phyloP scores from a whole-genome alignment of 2,113 vertebrate species.

The Thinocorus orbignyianus region DNA sequence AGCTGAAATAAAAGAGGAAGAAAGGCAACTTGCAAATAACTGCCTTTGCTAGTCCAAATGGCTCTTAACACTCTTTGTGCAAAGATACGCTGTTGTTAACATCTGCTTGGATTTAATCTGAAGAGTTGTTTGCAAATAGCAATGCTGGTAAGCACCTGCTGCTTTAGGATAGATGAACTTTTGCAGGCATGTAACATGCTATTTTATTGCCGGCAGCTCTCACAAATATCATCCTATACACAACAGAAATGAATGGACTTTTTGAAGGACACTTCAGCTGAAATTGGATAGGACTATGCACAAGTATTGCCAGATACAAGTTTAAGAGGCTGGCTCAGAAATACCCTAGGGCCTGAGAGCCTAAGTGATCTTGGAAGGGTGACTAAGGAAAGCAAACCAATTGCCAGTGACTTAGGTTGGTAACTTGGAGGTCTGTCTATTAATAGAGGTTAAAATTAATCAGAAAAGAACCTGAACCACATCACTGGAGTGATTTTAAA shows the following conservation, averaged over 20 bases:
- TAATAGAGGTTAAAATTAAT: background rate
- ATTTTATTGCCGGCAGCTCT: background rate
- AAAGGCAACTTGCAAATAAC: conserved; percentile 65
- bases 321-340: conserved; percentile 6
- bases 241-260: conserved; percentile 49
- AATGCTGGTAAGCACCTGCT: conserved; percentile 60
- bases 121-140: conserved; percentile 64
- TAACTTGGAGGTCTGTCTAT: background rate
- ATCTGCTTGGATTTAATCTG: conserved; percentile 74
- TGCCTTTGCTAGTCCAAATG: conserved; percentile 50
- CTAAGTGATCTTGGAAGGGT: background rate
- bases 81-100: conserved; percentile 59
- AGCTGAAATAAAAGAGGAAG: conserved; percentile 76
- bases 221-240: background rate
- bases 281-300: conserved; percentile 26
- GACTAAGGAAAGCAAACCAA: background rate
- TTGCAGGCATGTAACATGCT: background rate
- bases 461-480: background rate
- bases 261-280: conserved; percentile 25
- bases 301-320: background rate
- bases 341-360: background rate
- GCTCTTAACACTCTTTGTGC: conserved; percentile 58
- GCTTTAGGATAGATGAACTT: conserved; percentile 58
- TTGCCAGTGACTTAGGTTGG: background rate
- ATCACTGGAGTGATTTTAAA: background rate